A percentile compares a stretch with the other conserved stretches of the same genome.
phyloP scores from a whole-genome alignment of 2,888 invertebrate species.

The Noctua pronuba region DNA sequence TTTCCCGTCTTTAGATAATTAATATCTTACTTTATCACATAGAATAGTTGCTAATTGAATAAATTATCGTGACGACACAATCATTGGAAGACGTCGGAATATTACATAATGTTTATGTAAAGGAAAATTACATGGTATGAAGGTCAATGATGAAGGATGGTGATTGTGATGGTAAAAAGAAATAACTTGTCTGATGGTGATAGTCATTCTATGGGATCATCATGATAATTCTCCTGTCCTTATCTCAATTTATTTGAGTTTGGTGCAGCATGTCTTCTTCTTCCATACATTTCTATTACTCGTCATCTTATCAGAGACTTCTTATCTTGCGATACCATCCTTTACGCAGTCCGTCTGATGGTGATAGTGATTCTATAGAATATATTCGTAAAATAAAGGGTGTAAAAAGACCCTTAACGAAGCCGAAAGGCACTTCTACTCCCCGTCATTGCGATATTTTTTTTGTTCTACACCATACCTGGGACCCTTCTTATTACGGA shows the following conservation, averaged over 20 bases:
- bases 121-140: slow-evolving; percentile 52
- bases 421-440: no score
- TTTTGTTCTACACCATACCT: no score
- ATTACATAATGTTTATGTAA: slow-evolving; percentile 29
- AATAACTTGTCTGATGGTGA: not conserved
- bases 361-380: not conserved
- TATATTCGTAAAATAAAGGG: no score
- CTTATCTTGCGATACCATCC: not conserved
- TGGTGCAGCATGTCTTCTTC: not conserved
- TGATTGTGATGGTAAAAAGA: slow-evolving; percentile 14
- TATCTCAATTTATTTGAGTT: no score
- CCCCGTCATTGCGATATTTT: no score
- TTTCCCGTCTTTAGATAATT: not conserved
- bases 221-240: no score
- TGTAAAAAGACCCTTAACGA: no score
- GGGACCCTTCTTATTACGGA: no score
- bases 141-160: slow-evolving; percentile 34
- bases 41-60: slow-evolving; percentile 48
- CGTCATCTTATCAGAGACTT: not conserved
- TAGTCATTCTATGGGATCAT: not conserved
- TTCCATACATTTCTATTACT: not conserved
- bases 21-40: not conserved
- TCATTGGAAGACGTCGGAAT: not conserved
- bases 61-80: slow-evolving; percentile 35
- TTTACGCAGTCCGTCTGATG: not conserved